These are phyloP conservation scores for Dascyllus trimaculatus DNA, from an alignment of 2,113 vertebrate species.

Conservation along the genomic window DNA sequence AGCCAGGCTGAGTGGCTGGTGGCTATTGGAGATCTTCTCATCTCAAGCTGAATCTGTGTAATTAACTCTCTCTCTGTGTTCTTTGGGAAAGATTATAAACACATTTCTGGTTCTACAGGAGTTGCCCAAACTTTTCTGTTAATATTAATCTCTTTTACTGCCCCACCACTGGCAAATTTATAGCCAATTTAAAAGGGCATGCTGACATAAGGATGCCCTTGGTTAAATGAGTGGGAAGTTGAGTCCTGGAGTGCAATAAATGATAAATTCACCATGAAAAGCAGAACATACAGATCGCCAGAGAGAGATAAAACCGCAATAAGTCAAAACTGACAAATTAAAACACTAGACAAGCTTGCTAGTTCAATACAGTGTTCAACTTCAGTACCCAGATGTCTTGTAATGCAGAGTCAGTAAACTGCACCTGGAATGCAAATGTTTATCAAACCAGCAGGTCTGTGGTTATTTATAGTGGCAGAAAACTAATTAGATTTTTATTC, in stretches of 20 bases:
- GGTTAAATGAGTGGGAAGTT: constrained; percentile 6
- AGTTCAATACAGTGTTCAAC: background rate
- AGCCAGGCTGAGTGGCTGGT: background rate
- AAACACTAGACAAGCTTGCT: background rate
- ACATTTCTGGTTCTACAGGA: constrained; percentile 26
- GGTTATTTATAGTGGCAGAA: constrained; percentile 29
- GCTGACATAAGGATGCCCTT: constrained; percentile 14
- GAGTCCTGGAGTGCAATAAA: constrained; percentile 17
- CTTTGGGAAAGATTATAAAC: constrained; percentile 30
- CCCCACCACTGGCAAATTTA: constrained; percentile 1
- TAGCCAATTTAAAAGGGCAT: constrained; percentile 11
- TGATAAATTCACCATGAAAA: background rate
- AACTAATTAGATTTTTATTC: constrained; percentile 13
- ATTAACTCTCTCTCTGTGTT: constrained; percentile 45
- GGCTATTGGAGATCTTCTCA: constrained; percentile 35
- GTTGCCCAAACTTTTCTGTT: constrained; percentile 13
- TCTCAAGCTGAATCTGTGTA: constrained; percentile 36
- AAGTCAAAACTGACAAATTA: background rate
- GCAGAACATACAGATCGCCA: background rate
- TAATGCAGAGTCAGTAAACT: constrained; percentile 25
- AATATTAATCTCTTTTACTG: constrained; percentile 17
- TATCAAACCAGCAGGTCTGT: constrained; percentile 37
- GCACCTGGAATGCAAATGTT: constrained; percentile 16
- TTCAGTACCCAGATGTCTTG: constrained; percentile 17
- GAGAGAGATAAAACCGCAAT: constrained; percentile 9